Percentiles rank a stretch among this genome's conserved stretches.
Evolutionary conservation across 2,888 invertebrate genomes (phyloP).

Genomic region (Apomyelois bistriatella): DNA sequence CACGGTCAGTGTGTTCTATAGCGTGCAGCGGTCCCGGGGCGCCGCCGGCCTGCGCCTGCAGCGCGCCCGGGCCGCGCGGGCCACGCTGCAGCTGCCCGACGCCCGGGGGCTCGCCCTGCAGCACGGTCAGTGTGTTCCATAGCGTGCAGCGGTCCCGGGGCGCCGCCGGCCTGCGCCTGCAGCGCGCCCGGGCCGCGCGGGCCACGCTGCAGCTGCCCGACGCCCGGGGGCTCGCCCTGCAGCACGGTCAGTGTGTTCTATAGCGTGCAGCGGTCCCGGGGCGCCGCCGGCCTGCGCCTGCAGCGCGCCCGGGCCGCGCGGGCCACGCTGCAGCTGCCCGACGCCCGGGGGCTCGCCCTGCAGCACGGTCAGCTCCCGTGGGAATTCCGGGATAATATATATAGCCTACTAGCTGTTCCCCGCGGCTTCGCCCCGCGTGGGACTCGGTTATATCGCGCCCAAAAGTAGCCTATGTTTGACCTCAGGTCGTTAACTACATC

Average conservation of each 20-base stretch:
- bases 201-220: slow-evolving; percentile 80
- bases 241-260: slow-evolving; percentile 25
- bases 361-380: slow-evolving; percentile 30
- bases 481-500: too few relatives aligned
- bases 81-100: slow-evolving; percentile 79
- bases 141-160: too few relatives aligned
- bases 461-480: too few relatives aligned
- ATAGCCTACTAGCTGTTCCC: too few relatives aligned
- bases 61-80: slow-evolving; percentile 85
- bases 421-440: too few relatives aligned
- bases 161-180: slow-evolving; percentile 78
- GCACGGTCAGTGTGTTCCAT: slow-evolving; percentile 23
- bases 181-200: slow-evolving; percentile 85
- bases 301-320: slow-evolving; percentile 86
- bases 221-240: slow-evolving; percentile 29
- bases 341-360: slow-evolving; percentile 35
- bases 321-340: slow-evolving; percentile 79
- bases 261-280: too few relatives aligned
- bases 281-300: slow-evolving; percentile 75
- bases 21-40: slow-evolving; percentile 42
- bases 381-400: too few relatives aligned
- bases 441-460: too few relatives aligned
- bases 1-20: slow-evolving; percentile 31
- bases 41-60: slow-evolving; percentile 81
- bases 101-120: slow-evolving; percentile 21